Evolutionary conservation across 2,888 invertebrate species (phyloP).

Genomic region (Ectropis crepuscularia): DNA sequence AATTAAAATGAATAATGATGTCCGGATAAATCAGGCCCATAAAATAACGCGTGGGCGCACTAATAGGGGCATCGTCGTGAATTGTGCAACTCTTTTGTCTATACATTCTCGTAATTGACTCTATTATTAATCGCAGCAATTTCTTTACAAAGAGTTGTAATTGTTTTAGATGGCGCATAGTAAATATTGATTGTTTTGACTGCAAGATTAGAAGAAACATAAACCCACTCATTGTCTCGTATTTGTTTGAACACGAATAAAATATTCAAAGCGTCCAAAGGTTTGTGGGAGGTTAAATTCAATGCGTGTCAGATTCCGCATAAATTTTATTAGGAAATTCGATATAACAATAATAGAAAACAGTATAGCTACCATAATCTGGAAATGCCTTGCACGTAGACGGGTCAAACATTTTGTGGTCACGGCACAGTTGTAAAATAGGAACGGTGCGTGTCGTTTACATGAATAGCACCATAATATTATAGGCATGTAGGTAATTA

Average conservation of each 20-base stretch:
- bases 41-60: constrained; percentile 53
- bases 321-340: constrained; percentile 26
- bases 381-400: constrained; percentile 30
- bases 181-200: constrained; percentile 21
- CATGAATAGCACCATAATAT: constrained; percentile 50
- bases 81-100: constrained; percentile 36
- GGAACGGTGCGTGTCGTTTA: constrained; percentile 50
- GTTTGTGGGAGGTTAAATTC: constrained; percentile 21
- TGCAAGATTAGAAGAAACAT: constrained; percentile 15
- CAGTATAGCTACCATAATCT: constrained; percentile 26
- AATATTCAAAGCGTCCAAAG: background rate
- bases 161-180: constrained; percentile 34
- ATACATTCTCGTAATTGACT: constrained; percentile 31
- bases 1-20: constrained; percentile 66
- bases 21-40: constrained; percentile 55
- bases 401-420: constrained; percentile 49
- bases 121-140: constrained; percentile 30
- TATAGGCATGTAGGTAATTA: constrained; percentile 55
- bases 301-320: constrained; percentile 27
- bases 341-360: constrained; percentile 24
- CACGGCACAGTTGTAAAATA: constrained; percentile 45
- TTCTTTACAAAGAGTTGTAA: constrained; percentile 32
- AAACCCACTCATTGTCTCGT: constrained; percentile 19
- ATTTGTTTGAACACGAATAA: constrained; percentile 16
- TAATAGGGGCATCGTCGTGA: constrained; percentile 36